phyloP scores from a whole-genome alignment of 1,140 invertebrate genomes.

The Meloidogyne chitwoodi region DNA sequence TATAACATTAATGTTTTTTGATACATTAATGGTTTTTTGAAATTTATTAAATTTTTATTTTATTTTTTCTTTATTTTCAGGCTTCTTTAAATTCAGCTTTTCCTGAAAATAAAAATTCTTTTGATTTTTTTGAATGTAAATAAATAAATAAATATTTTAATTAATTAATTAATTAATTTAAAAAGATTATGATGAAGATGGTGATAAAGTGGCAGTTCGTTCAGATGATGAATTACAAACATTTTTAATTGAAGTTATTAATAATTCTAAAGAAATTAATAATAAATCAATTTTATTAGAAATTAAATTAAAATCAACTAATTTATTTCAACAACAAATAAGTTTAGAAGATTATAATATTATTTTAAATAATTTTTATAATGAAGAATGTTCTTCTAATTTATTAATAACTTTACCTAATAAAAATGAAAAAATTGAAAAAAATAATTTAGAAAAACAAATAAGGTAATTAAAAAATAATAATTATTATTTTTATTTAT shows the following conservation, averaged over 20 bases:
- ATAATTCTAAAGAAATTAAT: neutral
- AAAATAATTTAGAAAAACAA: too few species aligned
- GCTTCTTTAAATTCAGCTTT: slow-evolving; percentile 31
- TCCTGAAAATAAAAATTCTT: slow-evolving; percentile 2
- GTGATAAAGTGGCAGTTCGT: slow-evolving; percentile 45
- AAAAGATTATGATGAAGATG: slow-evolving; percentile 54
- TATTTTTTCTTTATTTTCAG: neutral
- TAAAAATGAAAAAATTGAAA: neutral
- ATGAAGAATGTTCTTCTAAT: too few species aligned
- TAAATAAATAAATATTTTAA: neutral
- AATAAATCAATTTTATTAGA: slow-evolving; percentile 28
- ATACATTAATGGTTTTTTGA: slow-evolving; percentile 39
- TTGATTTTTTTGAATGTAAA: slow-evolving; percentile 47
- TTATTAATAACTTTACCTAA: too few species aligned
- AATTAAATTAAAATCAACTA: neutral
- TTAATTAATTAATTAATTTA: neutral
- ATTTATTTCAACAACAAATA: neutral
- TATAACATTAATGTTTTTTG: slow-evolving; percentile 48
- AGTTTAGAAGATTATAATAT: neutral
- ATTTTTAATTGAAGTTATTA: slow-evolving; percentile 14
- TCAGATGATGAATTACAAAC: slow-evolving; percentile 46
- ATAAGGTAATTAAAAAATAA: neutral
- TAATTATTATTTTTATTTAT: neutral
- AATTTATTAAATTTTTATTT: neutral
- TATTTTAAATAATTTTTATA: neutral